These are phyloP conservation scores for Troides helena DNA, from an alignment of 2,888 invertebrate genomes.

Conservation along the genomic window DNA sequence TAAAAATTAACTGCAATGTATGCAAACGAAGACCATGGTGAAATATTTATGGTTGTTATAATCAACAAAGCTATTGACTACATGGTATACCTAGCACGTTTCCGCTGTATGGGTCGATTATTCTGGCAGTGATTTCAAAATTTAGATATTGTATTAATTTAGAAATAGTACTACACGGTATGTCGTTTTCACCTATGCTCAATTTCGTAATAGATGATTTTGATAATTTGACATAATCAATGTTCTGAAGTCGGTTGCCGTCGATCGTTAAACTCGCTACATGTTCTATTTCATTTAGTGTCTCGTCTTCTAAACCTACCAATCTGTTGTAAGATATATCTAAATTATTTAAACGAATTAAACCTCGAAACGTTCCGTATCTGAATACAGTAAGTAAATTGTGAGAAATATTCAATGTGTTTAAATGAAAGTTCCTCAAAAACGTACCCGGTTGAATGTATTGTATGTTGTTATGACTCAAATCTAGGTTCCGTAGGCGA, in stretches of 20 bases:
- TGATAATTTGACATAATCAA: conserved; percentile 42
- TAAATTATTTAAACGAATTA: conserved; percentile 45
- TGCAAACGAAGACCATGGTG: no score
- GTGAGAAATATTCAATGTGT: conserved; percentile 57
- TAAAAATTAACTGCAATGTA: neutral
- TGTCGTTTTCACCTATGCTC: conserved; percentile 62
- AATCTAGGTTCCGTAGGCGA: conserved; percentile 45
- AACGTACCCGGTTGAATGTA: conserved; percentile 58
- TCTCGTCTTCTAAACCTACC: conserved; percentile 50
- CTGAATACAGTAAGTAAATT: conserved; percentile 47
- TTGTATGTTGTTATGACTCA: conserved; percentile 55
- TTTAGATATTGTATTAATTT: conserved; percentile 40
- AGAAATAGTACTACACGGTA: conserved; percentile 52
- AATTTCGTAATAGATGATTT: conserved; percentile 39
- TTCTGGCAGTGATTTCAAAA: conserved; percentile 43
- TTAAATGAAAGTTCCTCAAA: conserved; percentile 47
- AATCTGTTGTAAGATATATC: conserved; percentile 60
- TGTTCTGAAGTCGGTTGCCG: conserved; percentile 50
- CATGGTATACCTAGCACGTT: conserved; percentile 49
- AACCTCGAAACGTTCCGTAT: conserved; percentile 57
- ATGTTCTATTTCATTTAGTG: conserved; percentile 50
- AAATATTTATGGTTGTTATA: neutral
- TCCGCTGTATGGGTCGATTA: conserved; percentile 40
- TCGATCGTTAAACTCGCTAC: conserved; percentile 52
- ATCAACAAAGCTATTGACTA: conserved; percentile 23